These are phyloP conservation scores for Myrmecophaga tridactyla DNA, from an alignment of 2,113 vertebrate genomes.

Conservation along the genomic window DNA sequence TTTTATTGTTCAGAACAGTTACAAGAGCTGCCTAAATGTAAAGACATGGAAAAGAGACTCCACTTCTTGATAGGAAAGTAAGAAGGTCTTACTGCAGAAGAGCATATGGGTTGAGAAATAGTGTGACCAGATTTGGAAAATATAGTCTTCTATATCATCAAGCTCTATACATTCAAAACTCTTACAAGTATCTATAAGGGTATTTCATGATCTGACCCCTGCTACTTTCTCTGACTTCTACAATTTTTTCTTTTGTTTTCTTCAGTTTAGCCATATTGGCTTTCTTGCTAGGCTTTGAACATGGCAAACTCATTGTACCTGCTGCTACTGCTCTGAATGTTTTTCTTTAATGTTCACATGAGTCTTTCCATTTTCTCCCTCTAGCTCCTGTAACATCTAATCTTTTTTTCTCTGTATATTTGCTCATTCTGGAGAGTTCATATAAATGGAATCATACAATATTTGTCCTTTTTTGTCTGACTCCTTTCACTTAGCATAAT, in stretches of 20 bases:
- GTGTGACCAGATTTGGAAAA: conserved; percentile 38
- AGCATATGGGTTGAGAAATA: background rate
- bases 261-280: background rate
- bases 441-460: too few species aligned
- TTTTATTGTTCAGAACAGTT: conserved; percentile 24
- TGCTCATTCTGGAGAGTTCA: too few species aligned
- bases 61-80: background rate
- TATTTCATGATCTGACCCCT: conserved; percentile 7
- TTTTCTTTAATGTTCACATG: background rate
- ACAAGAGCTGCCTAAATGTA: background rate
- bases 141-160: background rate
- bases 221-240: background rate
- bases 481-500: too few species aligned
- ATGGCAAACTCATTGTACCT: background rate
- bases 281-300: background rate
- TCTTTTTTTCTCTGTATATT: too few species aligned
- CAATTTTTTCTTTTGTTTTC: background rate
- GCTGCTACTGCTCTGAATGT: background rate
- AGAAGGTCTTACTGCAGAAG: background rate
- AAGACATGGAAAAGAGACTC: background rate
- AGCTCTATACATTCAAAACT: background rate
- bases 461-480: too few species aligned
- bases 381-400: too few species aligned
- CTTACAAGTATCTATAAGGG: background rate
- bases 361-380: background rate